Percentiles rank a stretch among this genome's conserved stretches.
phyloP scores from a whole-genome alignment of 2,113 vertebrate species.

The Poeciliopsis retropinna region DNA sequence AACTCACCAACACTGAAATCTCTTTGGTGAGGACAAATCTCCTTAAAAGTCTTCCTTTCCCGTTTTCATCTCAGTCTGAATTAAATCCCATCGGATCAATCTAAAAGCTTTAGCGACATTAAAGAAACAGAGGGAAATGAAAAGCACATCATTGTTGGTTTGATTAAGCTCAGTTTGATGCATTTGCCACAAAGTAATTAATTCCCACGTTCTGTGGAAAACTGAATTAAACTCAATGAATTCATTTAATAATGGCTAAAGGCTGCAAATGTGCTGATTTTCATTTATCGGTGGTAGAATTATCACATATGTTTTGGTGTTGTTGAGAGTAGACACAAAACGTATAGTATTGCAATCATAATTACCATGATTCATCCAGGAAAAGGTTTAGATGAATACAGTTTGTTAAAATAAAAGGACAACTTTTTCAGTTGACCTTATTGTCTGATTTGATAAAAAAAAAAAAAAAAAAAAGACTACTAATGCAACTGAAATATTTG shows the following conservation, averaged over 20 bases:
- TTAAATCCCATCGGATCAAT: not conserved
- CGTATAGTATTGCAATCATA: not conserved
- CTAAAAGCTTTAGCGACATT: not conserved
- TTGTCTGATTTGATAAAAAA: not conserved
- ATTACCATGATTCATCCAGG: not conserved
- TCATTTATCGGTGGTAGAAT: not conserved
- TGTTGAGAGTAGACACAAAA: not conserved
- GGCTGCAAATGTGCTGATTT: not conserved
- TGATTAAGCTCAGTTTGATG: not conserved
- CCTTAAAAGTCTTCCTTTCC: not conserved
- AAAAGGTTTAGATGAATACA: not conserved
- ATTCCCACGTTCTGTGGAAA: fast-evolving
- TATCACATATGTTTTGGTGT: not conserved
- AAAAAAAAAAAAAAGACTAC: too few relatives aligned
- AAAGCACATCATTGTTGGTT: constrained; percentile 2
- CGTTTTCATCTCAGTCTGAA: not conserved
- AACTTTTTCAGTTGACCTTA: not conserved
- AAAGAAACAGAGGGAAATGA: not conserved
- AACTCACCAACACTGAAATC: constrained; percentile 10
- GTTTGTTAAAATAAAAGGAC: not conserved
- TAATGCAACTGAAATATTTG: too few relatives aligned
- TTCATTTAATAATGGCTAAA: not conserved
- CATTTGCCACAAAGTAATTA: not conserved
- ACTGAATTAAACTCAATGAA: not conserved
- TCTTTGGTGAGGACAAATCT: not conserved